Base-by-base conservation (phyloP, 2,888 invertebrate species). In the Ecliptopera silaceata region DNA sequence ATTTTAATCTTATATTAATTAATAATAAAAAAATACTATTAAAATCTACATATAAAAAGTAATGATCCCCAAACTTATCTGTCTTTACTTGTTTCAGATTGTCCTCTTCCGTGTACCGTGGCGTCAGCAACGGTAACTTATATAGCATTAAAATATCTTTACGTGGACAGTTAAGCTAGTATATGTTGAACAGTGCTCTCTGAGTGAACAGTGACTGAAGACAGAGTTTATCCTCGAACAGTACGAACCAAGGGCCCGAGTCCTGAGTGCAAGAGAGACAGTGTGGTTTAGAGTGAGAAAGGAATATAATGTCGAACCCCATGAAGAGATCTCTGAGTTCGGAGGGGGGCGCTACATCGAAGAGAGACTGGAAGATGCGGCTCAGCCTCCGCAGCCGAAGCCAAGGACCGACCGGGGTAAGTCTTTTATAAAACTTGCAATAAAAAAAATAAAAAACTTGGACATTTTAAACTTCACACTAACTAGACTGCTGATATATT, bases 311-410 rank as follows among this genome's bases (percentile, higher is more conserved):
- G 88, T 85, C 90, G 65, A 72, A 78, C 65, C 92, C 92, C 2
- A 94, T 94, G 86, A 92, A 94, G 76, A 91, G 94, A 43, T 94
- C 94, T 34, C 91, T 93, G 72, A 95, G 94, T 68, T 93, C 93
- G 57, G 95, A 95, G 71, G 89, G 88, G 11, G 86, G 84, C 12
- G 75, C 85, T 4, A 88, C 93, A 67, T 92, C 93, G 68, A 86
- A 75, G 66, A 92, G 94, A 55, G 95, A 95, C 72, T 95, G 95
- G 95, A 94, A 94, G 80, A 94, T 94, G 84, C 89, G 95, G 64
- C 92, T 95, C 65, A 95, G 95, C 65, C 90, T 95, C 47, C 92
- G 95, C 62, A 95, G 94, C 70, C 94, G 94, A 74, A 93, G 94
- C 57, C 54, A 53, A n/a, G 93, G 94, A 41, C 93, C 91, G 56